A percentile compares a stretch with the other conserved stretches of the same genome.
Evolutionary conservation across 2,797 vertebrate genomes (phyloP).

Genomic region (Anguilla obscura): DNA sequence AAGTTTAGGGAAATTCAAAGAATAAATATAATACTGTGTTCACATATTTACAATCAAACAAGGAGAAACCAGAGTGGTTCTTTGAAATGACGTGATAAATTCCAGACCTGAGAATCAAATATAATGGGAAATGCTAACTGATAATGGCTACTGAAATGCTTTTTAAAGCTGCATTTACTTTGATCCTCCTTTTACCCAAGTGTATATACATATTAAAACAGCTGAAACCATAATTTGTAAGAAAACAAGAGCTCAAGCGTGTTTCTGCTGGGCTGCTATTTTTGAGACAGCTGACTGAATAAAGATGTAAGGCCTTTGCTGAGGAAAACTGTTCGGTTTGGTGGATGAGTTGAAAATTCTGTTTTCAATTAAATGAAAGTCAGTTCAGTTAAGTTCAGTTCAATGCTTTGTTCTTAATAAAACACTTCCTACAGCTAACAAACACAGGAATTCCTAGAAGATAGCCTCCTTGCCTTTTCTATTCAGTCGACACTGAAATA

Average conservation of each 20-base stretch:
- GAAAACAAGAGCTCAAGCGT: neutral
- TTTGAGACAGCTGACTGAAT: neutral
- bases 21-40: constrained; percentile 19
- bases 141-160: neutral
- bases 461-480: neutral
- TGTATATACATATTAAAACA: neutral
- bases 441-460: neutral
- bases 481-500: neutral
- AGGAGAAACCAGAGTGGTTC: neutral
- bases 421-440: neutral
- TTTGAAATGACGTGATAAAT: neutral
- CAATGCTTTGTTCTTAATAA: neutral
- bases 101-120: neutral
- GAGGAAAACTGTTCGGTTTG: neutral
- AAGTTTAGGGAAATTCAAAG: neutral
- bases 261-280: neutral
- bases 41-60: neutral
- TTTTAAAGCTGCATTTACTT: neutral
- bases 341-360: neutral
- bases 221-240: neutral
- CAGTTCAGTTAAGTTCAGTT: neutral
- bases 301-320: neutral
- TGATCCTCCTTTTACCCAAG: neutral
- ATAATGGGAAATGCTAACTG: neutral
- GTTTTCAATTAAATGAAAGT: neutral